Evolutionary conservation across 2,888 invertebrate species (phyloP), one percentile per base, ranked within the genome.

Genomic region (Amblyjoppa proteus): DNA sequence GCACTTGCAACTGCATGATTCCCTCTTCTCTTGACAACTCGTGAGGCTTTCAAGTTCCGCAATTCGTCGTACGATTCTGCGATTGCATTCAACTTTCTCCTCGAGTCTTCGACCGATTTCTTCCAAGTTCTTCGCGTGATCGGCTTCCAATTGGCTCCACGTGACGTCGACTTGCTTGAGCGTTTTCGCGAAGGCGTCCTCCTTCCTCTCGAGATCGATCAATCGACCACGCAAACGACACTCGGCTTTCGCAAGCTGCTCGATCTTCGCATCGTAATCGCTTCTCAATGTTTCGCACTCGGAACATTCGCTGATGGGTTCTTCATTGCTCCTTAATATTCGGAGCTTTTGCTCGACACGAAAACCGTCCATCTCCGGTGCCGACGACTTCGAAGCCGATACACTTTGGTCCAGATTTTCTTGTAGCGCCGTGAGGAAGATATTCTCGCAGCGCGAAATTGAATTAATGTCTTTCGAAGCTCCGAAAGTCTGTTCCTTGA

Each of bases 251-350:
- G 71, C 80, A 16, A 90, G 70, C 28, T 87, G 77, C 16, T 74
- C 75, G 16, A 90, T 87, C 71, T 85, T 86, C 87, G 96, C 95
- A 80, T 95, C 94, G 79, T 94, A 94, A 49, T 92, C 95, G 87
- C 95, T 95, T 91, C 95, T 95, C 75, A 94, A 94, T 61, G 94
- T 94, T 90, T 94, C 95, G 93, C 94, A 96, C 90, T 95, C 96
- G 88, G 94, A 92, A 92, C 95, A 96, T 93, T 94, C 96, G 91
- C 7, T n/a, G 2, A 34, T 6, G 7, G 11, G 7, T 25, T 61
- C 41, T 4, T 45, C 51, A 16, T 51, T 38, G 7, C 0, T 68
- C 20, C 38, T 28, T 20, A 53, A 68, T 2, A 11, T 16, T 53
- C 4, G 28, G n/a, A 28, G 64, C 16, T 45, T 74, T 20, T 70